phyloP scores from a whole-genome alignment of 2,888 invertebrate genomes.

The Drosophila fulvimacula region DNA sequence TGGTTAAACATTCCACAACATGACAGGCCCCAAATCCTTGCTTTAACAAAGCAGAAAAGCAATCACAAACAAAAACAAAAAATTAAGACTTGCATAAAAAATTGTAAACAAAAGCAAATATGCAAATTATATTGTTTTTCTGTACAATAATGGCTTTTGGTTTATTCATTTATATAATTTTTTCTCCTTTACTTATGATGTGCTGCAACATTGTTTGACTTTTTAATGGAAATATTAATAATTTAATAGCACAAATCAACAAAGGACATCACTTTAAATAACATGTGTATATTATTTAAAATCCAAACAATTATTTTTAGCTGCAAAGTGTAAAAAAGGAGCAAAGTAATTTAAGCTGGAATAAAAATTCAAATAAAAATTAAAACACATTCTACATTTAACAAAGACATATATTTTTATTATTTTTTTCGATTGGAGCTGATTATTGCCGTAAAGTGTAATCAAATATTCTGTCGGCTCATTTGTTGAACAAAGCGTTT shows the following conservation, averaged over 20 bases:
- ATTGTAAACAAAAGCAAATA: conserved; percentile 26
- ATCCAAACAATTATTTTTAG: conserved; percentile 33
- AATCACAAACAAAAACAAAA: conserved; percentile 22
- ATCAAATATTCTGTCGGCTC: neutral
- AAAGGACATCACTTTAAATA: conserved; percentile 38
- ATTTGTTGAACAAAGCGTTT: neutral
- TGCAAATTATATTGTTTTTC: conserved; percentile 34
- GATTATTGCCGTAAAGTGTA: neutral
- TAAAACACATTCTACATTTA: conserved; percentile 15
- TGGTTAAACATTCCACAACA: conserved; percentile 61
- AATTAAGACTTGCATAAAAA: conserved; percentile 6
- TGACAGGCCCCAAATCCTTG: conserved; percentile 22
- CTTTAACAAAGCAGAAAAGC: neutral
- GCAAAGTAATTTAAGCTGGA: conserved; percentile 16
- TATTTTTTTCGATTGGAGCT: neutral
- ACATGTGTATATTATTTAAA: conserved; percentile 48
- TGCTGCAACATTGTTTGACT: conserved; percentile 54
- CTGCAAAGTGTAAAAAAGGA: neutral
- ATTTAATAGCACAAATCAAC: conserved; percentile 47
- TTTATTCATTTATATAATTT: conserved; percentile 20
- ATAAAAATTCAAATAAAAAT: conserved; percentile 19
- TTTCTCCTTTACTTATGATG: conserved; percentile 15
- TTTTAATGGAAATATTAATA: conserved; percentile 69
- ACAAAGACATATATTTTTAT: conserved; percentile 1
- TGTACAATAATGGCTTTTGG: conserved; percentile 32